Base-by-base conservation (phyloP, 1,140 invertebrate genomes). In the Nasonia vitripennis region DNA sequence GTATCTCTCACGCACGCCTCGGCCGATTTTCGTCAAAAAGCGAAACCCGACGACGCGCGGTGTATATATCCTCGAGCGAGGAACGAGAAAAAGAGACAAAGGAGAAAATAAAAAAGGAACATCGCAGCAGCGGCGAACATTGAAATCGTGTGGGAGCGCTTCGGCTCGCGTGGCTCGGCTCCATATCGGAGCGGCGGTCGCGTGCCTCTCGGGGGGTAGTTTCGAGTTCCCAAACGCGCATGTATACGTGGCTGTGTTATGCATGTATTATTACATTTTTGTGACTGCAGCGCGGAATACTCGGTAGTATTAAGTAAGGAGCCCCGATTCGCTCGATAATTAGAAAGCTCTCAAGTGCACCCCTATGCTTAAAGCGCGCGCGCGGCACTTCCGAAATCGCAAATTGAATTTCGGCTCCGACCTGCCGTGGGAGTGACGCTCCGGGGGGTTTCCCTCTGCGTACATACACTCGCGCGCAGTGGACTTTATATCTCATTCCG, bases 301-400 rank as follows among this genome's bases (percentile, higher is more conserved):
- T 27, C 1, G 27, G 27, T 27, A 27, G 27, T 27, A 27, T 27
- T 27, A 2, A 27, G 27, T 27, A 27, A 27, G 27, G 34, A 37
- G 34, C 3, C 34, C 34, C 34, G 34, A 37, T 37, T 31, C 3
- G 9, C 68, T 11, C 27, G 68, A 23, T 34, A 71, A 11, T 27
- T 31, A 34, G 79, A 51, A 41, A 81, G 68, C 68, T 62, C 55
- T 62, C 17, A 10, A 23, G 68, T 23, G 23, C 41, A 6, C 62
- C 11, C 23, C 67, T 48, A 12, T 55, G 1, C 12, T 55, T 17
- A 55, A 55, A 55, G 37, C 45, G n/a, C n/a, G 31, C n/a, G 17
- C 45, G 71, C 87, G 82, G 86, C 89, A 90, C 91, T 91, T 92
- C 89, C 90, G 90, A 91, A 91, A 92, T 91, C 90, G 87, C 87